Base-by-base conservation (phyloP, 2,113 vertebrate species). In the Hyla sarda region DNA sequence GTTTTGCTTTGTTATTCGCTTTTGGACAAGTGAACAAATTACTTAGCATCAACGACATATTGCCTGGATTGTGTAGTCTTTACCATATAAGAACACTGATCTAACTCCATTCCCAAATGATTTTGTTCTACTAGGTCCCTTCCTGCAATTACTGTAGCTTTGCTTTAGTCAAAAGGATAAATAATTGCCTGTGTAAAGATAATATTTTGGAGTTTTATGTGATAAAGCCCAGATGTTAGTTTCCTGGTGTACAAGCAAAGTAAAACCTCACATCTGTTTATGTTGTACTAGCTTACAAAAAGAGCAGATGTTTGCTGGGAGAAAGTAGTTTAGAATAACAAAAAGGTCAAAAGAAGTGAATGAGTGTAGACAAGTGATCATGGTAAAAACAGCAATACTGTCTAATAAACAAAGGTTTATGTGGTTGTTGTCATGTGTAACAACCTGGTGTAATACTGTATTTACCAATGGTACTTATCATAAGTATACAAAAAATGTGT, bases 201-300 rank as follows among this genome's bases (percentile, higher is more conserved):
- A 91, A 90, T 93, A 88, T 82, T 89, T 74, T 88, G 91, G 81
- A 90, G 77, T 85, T 72, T 93, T 91, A 88, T 88, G 84, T 89
- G 92, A 91, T 92, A 93, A 91, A 91, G 72, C 17, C 16, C 91
- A 94, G 91, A 91, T 94, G 92, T 88, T 91, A 90, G 77, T 92
- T 92, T 91, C 90, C 88, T 92, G 88, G 89, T 92, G 82, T 86
- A 87, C 89, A 93, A 91, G 89, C 89, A 89, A 92, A 93, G 93
- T 92, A 90, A 93, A 92, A 90, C 73, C 87, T 89, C 88, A 89
- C 92, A 92, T 93, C 91, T 94, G 91, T 90, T 93, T 93, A 89
- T 84, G 71, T 92, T 91, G 56, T 83, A 89, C 14, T 11, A 87
- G 88, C 76, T 87, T 93, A 73, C 83, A 90, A 89, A 92, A 92